These are phyloP conservation scores for Diuraphis noxia DNA, from an alignment of 1,140 invertebrate genomes.

Conservation along the genomic window DNA sequence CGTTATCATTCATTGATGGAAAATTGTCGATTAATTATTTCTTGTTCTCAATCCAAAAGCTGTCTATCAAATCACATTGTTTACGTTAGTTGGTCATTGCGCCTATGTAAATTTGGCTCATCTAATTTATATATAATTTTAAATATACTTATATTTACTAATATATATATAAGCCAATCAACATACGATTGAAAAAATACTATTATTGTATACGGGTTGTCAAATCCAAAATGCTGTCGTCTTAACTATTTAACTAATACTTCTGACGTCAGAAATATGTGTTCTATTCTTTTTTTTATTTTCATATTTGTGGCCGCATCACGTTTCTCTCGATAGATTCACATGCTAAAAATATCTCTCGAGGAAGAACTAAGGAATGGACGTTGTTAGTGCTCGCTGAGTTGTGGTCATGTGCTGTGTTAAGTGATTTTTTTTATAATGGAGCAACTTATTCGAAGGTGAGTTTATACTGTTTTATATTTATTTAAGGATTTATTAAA, in stretches of 20 bases:
- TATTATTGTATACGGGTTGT: neutral
- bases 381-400: conserved; percentile 48
- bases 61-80: conserved; percentile 52
- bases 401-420: conserved; percentile 52
- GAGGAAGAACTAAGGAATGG: conserved; percentile 16
- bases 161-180: neutral
- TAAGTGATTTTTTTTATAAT: conserved; percentile 51
- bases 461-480: conserved; percentile 3
- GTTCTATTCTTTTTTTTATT: conserved; percentile 42
- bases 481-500: neutral
- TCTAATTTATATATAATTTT: conserved; percentile 29
- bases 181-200: conserved; percentile 16
- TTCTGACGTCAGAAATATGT: conserved; percentile 51
- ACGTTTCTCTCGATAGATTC: conserved; percentile 50
- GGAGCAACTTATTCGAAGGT: conserved; percentile 51
- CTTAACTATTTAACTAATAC: conserved; percentile 37
- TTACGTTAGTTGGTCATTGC: conserved; percentile 49
- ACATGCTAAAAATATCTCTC: conserved; percentile 48
- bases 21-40: conserved; percentile 50
- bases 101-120: conserved; percentile 40
- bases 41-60: conserved; percentile 52
- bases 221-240: conserved; percentile 22
- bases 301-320: conserved; percentile 50
- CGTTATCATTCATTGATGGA: conserved; percentile 46
- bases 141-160: conserved; percentile 1